A percentile compares a stretch with the other conserved stretches of the same genome.
phyloP scores from a whole-genome alignment of 2,113 vertebrate genomes.

The Malurus cyaneus region DNA sequence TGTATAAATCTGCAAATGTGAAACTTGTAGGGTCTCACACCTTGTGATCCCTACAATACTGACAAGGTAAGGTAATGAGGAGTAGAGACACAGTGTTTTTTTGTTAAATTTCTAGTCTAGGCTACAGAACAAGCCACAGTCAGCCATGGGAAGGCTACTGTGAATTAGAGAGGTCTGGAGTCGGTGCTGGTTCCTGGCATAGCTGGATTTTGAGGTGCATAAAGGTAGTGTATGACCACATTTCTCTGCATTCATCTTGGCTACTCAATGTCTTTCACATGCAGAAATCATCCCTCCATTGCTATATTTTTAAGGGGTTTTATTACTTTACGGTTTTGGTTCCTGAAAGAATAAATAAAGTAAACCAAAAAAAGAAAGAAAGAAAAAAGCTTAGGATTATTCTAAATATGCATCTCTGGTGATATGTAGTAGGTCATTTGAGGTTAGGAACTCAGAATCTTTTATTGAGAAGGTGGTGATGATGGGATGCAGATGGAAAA shows the following conservation, averaged over 20 bases:
- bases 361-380: background rate
- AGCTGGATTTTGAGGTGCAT: background rate
- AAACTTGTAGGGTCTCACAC: background rate
- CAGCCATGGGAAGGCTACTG: background rate
- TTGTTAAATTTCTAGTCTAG: background rate
- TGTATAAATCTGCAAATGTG: background rate
- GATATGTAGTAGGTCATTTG: background rate
- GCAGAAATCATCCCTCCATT: background rate
- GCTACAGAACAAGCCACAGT: background rate
- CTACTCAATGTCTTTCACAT: background rate
- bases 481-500: background rate
- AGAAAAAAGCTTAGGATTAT: background rate
- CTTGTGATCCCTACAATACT: background rate
- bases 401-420: background rate
- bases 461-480: background rate
- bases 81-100: background rate
- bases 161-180: background rate
- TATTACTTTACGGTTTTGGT: background rate
- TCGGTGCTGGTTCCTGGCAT: background rate
- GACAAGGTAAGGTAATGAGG: background rate
- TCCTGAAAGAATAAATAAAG: background rate
- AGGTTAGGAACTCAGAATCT: slow-evolving; percentile 1
- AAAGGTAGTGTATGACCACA: background rate
- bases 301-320: background rate
- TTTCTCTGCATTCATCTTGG: background rate